A percentile compares a stretch with the other conserved stretches of the same genome.
phyloP scores from a whole-genome alignment of 2,113 vertebrate genomes.

The Megaptera novaeangliae region DNA sequence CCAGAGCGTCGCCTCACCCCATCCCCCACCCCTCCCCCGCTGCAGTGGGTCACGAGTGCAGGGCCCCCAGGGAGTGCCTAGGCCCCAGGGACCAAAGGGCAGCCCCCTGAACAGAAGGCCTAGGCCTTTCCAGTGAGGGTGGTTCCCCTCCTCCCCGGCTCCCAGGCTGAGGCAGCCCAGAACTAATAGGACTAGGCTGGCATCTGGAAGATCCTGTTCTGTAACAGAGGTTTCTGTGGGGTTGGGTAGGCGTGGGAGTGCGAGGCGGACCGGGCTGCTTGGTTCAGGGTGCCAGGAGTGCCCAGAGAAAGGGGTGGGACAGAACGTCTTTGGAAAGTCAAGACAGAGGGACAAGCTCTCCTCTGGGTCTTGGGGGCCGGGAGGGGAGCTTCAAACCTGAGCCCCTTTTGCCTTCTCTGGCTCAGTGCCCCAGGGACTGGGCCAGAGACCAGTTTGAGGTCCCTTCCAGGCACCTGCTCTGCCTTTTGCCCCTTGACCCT shows the following conservation, averaged over 20 bases:
- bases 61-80: not conserved
- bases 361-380: not conserved
- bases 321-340: not conserved
- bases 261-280: not conserved
- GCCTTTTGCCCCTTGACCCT: not conserved
- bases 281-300: not conserved
- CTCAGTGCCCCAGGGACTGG: not conserved
- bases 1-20: not conserved
- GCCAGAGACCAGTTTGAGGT: not conserved
- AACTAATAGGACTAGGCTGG: not conserved
- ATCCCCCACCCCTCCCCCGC: not conserved
- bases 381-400: not conserved
- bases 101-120: not conserved
- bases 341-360: not conserved
- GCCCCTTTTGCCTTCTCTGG: not conserved
- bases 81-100: conserved; percentile 18
- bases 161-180: not conserved
- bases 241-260: not conserved
- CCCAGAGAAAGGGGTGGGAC: not conserved
- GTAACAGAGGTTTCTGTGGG: not conserved
- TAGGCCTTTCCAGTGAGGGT: not conserved
- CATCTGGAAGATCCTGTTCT: conserved; percentile 66
- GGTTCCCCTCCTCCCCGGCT: not conserved
- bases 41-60: not conserved
- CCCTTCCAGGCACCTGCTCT: not conserved